Evolutionary conservation across 92 coral and sea anemone species (phyloP), one percentile per base, ranked within the genome.

Genomic region (Siderastrea siderea): DNA sequence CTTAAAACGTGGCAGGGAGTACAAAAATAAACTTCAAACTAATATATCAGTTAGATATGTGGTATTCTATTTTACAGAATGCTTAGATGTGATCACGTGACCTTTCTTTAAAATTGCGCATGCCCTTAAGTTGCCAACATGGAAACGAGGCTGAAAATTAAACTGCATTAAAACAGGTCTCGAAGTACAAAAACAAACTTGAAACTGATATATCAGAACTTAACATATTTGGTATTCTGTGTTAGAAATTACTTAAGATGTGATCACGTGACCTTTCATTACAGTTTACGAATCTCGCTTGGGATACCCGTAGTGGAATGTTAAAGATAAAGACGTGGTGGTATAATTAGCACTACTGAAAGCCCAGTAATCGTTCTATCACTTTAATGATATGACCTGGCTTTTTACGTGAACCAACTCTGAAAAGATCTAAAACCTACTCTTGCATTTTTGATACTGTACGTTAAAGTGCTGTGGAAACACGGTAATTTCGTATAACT

Each of bases 41-140:
- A n/a, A n/a, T n/a, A n/a, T n/a, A n/a, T n/a, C n/a, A n/a, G n/a
- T n/a, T n/a, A n/a, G n/a, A n/a, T n/a, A n/a, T n/a, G n/a, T n/a
- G n/a, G n/a, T n/a, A n/a, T n/a, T n/a, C n/a, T n/a, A n/a, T n/a
- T n/a, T n/a, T n/a, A n/a, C n/a, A n/a, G n/a, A n/a, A n/a, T n/a
- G n/a, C n/a, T n/a, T n/a, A n/a, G n/a, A n/a, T n/a, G n/a, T n/a
- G n/a, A n/a, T n/a, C n/a, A n/a, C n/a, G n/a, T n/a, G n/a, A n/a
- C n/a, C n/a, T n/a, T n/a, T n/a, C n/a, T n/a, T n/a, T n/a, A n/a
- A n/a, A n/a, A n/a, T n/a, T 81, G 89, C 89, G 91, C 89, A 90
- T 90, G 93, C 48, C 89, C 59, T 57, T 45, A 84, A 63, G 55
- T 77, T 15, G 75, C 47, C 87, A 72, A 62, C 91, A 88, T 88